Conservation (phyloP, 2,888 invertebrate species). For the Drosophila rellima region DNA sequence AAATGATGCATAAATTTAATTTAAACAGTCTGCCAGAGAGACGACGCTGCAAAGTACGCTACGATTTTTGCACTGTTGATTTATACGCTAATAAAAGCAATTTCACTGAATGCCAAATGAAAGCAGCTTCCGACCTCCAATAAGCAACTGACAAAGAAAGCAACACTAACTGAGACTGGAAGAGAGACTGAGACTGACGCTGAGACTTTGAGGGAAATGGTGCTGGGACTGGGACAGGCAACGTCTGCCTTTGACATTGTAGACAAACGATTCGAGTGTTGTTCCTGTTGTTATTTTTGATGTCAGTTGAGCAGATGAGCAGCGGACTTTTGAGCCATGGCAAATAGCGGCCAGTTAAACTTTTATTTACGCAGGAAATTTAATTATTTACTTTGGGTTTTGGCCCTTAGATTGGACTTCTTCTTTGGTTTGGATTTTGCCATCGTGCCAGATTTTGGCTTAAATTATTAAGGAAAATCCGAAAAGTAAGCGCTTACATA, state of each 20-base stretch:
- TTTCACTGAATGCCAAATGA: constrained; percentile 76
- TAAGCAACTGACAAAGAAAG: constrained; percentile 8
- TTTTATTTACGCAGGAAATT: constrained; percentile 79
- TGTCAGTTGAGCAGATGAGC: constrained; percentile 46
- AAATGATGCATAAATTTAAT: constrained; percentile 81
- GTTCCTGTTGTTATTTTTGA: constrained; percentile 30
- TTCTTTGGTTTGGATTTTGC: constrained; percentile 18
- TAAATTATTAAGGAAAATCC: constrained; percentile 3
- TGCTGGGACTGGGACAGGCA: constrained; percentile 3
- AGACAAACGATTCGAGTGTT: constrained; percentile 67
- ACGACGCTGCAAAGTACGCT: constrained; percentile 61
- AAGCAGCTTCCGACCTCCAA: constrained; percentile 44
- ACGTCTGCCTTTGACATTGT: constrained; percentile 72
- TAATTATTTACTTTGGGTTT: constrained; percentile 74
- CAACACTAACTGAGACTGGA: background rate
- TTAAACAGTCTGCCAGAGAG: constrained; percentile 57
- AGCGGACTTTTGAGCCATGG: constrained; percentile 34
- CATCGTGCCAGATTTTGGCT: constrained; percentile 3
- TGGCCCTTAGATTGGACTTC: constrained; percentile 18
- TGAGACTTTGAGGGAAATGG: background rate
- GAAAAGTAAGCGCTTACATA: background rate
- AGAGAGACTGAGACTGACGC: background rate
- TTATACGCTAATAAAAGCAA: constrained; percentile 80
- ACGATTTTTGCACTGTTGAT: constrained; percentile 80
- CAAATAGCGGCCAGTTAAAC: constrained; percentile 53